Percentiles rank a stretch among this genome's conserved stretches.
Evolutionary conservation across 1,140 invertebrate species (phyloP).

Genomic region (Leguminivora glycinivorella): DNA sequence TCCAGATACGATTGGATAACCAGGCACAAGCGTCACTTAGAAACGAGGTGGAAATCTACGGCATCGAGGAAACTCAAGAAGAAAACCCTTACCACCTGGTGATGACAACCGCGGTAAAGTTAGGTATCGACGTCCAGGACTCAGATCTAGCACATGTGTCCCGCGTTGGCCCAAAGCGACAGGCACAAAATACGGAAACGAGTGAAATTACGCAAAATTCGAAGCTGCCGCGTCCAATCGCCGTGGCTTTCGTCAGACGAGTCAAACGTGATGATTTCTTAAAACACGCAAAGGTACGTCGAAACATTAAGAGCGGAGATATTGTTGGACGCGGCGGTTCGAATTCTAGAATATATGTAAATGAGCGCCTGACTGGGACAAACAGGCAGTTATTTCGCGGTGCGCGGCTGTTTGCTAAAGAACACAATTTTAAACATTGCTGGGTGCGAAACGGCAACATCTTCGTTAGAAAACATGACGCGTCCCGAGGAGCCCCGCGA

Average conservation of each 20-base stretch:
- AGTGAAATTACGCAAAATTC: neutral
- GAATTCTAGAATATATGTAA: constrained; percentile 22
- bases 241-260: constrained; percentile 14
- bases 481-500: neutral
- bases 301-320: constrained; percentile 11
- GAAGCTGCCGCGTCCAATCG: constrained; percentile 21
- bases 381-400: constrained; percentile 30
- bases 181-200: neutral
- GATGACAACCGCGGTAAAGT: constrained; percentile 28
- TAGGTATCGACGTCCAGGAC: constrained; percentile 22
- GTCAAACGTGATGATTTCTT: constrained; percentile 28
- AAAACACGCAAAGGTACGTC: constrained; percentile 17
- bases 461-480: constrained; percentile 7
- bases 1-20: neutral
- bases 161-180: constrained; percentile 16
- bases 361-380: constrained; percentile 23
- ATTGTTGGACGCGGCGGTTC: neutral
- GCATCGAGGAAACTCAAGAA: constrained; percentile 31
- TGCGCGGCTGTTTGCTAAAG: constrained; percentile 1
- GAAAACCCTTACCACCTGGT: constrained; percentile 35
- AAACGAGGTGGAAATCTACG: constrained; percentile 32
- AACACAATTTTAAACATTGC: constrained; percentile 5
- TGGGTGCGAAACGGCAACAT: constrained; percentile 20
- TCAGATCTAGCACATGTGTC: constrained; percentile 25
- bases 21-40: neutral